Base-by-base conservation (phyloP, 2,888 invertebrate species). In the Rosalia funebris region DNA sequence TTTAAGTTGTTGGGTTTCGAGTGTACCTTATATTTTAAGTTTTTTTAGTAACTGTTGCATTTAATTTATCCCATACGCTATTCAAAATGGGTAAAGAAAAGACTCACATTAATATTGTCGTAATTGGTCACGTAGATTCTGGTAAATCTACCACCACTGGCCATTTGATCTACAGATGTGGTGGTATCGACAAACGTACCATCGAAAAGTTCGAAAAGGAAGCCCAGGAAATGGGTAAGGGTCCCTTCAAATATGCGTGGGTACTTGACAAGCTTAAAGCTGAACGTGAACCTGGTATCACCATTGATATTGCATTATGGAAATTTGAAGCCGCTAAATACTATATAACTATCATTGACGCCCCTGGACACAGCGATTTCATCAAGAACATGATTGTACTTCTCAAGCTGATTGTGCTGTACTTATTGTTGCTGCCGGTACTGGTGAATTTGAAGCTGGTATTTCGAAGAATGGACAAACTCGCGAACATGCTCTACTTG, bases 141-240 rank as follows among this genome's bases (percentile, higher is more conserved):
- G 98, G 98, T 84, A 98, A 98, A 88, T 98, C 98, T 79, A 92
- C 98, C 75, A 96, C 96, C 81, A 96, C 96, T 77, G 98, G 98
- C 76, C 98, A 98, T 85, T 89, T 98, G 87, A 98, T 98, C 87
- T 98, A 96, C 92, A 98, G 98, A 90, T 98, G 98, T 84, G 98
- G 98, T 98, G 98, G 98, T 87, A 99, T 99, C 84, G 98, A 98
- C 89, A 98, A 98, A 86, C 91, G 98, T 90, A 96, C 97, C 82
- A 99, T 98, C 84, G 98, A 98, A 85, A 98, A 99, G 86, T 99
- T 98, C 89, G 98, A 98, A 88, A 98, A 98, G 89, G 98, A 98
- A 86, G 98, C 98, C 83, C 95, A 96, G 84, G 98, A 98, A 91
- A 97, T 98, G 97, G 98, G 98, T 76, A 98, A 98, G 84, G 98